Base-by-base conservation (phyloP, 2,113 vertebrate species). In the Muntiacus muntjak region DNA sequence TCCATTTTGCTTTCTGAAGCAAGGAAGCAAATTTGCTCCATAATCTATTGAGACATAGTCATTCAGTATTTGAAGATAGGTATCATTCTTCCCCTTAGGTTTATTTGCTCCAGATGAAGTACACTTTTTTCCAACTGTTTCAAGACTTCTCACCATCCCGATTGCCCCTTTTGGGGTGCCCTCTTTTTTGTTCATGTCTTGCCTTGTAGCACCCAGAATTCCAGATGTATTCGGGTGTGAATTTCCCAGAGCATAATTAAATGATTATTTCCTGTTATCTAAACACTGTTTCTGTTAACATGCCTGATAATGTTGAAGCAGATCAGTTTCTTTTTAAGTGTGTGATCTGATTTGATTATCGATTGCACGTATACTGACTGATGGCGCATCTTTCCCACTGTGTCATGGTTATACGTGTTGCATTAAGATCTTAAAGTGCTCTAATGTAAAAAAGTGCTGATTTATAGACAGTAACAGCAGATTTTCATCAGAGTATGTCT, bases 161-260 rank as follows among this genome's bases (percentile, higher is more conserved):
- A 92, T 87, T 83, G 43, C 33, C 67, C 60, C 21, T 84, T 96
- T 95, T 74, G 62, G 87, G 82, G 45, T 92, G 54, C 74, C 67
- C 43, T 92, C 85, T 85, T 96, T 96, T 95, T 92, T 76, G 62
- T 93, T 94, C n/a, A 82, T 91, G 52, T 79, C 58, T 95, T 97
- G 71, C 60, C 67, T 60, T 71, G 28, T 97, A 78, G 91, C 87
- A 94, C 83, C 87, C 89, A 96, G 91, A 96, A 94, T 89, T 95
- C 86, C 86, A 96, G 64, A 47, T 91, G 57, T 91, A 60, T 93
- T 89, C 45, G 94, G 58, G 90, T 91, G 92, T 95, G 89, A 47
- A 55, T 95, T 84, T 95, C 64, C 17, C n/a, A 95, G 90, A 97
- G 25, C 92, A 87, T 78, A 96, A 81, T 95, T 92, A 81, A 88